Percentiles rank a stretch among this genome's conserved stretches.
Evolutionary conservation across 1,140 invertebrate genomes (phyloP).

Genomic region (Cotesia typhae): DNA sequence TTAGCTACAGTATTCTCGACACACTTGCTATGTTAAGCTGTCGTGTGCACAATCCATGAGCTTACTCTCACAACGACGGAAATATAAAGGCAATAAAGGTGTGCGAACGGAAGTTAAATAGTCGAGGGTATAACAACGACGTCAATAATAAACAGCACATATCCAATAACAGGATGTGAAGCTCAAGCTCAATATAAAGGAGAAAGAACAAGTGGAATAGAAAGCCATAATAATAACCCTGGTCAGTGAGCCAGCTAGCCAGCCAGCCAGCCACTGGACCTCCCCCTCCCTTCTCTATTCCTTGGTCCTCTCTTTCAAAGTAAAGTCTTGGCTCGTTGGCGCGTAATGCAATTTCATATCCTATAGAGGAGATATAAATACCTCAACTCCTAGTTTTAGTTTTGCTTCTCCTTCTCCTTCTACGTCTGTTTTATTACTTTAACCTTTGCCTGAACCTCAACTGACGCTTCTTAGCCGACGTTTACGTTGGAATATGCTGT

Average conservation of each 20-base stretch:
- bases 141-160: slow-evolving; percentile 8
- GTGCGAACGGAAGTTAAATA: not conserved
- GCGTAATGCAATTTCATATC: not conserved
- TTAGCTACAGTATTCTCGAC: too few relatives aligned
- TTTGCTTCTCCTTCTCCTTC: too few relatives aligned
- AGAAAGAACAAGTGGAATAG: not conserved
- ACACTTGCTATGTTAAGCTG: slow-evolving; percentile 16
- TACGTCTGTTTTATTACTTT: not conserved
- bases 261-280: too few relatives aligned
- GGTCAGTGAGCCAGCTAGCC: too few relatives aligned
- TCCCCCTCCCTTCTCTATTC: too few relatives aligned
- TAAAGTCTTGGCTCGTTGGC: not conserved
- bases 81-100: slow-evolving; percentile 8
- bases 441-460: not conserved
- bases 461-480: not conserved
- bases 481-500: not conserved
- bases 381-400: too few relatives aligned
- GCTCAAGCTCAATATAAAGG: not conserved
- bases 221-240: too few relatives aligned
- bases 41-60: slow-evolving; percentile 29
- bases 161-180: not conserved
- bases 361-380: too few relatives aligned
- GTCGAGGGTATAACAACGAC: not conserved
- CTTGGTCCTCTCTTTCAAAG: too few relatives aligned
- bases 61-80: not conserved